These are phyloP conservation scores for Alethe diademata DNA, from an alignment of 2,113 vertebrate species.

Conservation along the genomic window DNA sequence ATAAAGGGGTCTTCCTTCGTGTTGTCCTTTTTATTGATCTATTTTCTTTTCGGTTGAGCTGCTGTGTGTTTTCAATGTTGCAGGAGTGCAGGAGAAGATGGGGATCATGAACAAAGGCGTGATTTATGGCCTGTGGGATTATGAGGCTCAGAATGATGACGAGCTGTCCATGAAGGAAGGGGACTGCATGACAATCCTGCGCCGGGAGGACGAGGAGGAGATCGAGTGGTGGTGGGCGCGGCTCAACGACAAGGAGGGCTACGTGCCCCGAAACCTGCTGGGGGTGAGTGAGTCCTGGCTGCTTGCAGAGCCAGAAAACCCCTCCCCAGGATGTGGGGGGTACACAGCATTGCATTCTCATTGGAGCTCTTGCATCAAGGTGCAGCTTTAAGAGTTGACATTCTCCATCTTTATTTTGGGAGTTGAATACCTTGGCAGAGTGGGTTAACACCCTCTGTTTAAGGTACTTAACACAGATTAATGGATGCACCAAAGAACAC, in stretches of 20 bases:
- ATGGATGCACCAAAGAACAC: too few relatives aligned
- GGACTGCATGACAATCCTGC: constrained; percentile 91
- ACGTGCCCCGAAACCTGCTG: constrained; percentile 92
- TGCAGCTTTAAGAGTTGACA: neutral
- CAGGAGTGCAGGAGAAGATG: constrained; percentile 99
- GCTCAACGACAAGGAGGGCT: constrained; percentile 85
- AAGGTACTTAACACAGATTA: neutral
- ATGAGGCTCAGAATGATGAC: constrained; percentile 81
- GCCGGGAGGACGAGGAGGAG: constrained; percentile 90
- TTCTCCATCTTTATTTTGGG: neutral
- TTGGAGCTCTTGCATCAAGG: neutral
- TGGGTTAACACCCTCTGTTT: neutral
- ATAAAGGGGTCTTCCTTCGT: neutral
- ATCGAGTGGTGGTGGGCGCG: constrained; percentile 97
- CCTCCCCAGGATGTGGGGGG: too few relatives aligned
- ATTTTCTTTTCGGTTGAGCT: neutral
- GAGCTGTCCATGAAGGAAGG: constrained; percentile 88
- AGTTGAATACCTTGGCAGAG: neutral
- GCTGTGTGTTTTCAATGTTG: neutral
- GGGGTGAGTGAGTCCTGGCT: constrained; percentile 85
- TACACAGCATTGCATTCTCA: neutral
- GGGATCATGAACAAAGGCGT: constrained; percentile 98
- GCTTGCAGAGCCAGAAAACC: neutral
- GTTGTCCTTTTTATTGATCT: neutral
- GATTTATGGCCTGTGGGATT: constrained; percentile 94